phyloP scores from a whole-genome alignment of 2,113 vertebrate species.

The Cyprinodon brontotheroides region DNA sequence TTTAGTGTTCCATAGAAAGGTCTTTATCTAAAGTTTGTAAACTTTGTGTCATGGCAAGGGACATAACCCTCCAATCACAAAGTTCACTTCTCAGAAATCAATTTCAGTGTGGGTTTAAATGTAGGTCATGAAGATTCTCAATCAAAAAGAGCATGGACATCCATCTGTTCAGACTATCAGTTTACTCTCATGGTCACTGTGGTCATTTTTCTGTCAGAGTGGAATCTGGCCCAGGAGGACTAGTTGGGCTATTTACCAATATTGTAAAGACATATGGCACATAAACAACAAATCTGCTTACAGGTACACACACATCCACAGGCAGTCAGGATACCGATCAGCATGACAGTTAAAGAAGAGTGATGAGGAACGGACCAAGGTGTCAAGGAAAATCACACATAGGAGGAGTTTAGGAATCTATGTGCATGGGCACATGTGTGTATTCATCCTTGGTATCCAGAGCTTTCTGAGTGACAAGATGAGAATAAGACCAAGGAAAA shows the following conservation, averaged over 20 bases:
- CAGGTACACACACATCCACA: slow-evolving; percentile 45
- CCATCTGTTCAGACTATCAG: slow-evolving; percentile 37
- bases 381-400: slow-evolving; percentile 64
- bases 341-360: slow-evolving; percentile 48
- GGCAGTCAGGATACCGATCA: slow-evolving; percentile 29
- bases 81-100: slow-evolving; percentile 5
- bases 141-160: slow-evolving; percentile 46
- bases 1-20: background rate
- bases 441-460: slow-evolving; percentile 8
- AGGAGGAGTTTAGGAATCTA: slow-evolving; percentile 2
- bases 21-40: background rate
- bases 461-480: slow-evolving; percentile 49
- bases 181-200: slow-evolving; percentile 55
- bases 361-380: slow-evolving; percentile 41
- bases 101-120: slow-evolving; percentile 15
- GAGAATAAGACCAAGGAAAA: slow-evolving; percentile 47
- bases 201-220: slow-evolving; percentile 57
- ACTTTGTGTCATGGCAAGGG: slow-evolving; percentile 4
- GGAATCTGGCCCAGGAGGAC: slow-evolving; percentile 40
- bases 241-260: slow-evolving; percentile 53
- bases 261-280: slow-evolving; percentile 59
- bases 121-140: slow-evolving; percentile 45
- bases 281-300: slow-evolving; percentile 47
- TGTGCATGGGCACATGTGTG: background rate
- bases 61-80: background rate